Evolutionary conservation across 1,140 invertebrate genomes (phyloP), one percentile per base, ranked within the genome.

Genomic region (Drosophila setifemur): DNA sequence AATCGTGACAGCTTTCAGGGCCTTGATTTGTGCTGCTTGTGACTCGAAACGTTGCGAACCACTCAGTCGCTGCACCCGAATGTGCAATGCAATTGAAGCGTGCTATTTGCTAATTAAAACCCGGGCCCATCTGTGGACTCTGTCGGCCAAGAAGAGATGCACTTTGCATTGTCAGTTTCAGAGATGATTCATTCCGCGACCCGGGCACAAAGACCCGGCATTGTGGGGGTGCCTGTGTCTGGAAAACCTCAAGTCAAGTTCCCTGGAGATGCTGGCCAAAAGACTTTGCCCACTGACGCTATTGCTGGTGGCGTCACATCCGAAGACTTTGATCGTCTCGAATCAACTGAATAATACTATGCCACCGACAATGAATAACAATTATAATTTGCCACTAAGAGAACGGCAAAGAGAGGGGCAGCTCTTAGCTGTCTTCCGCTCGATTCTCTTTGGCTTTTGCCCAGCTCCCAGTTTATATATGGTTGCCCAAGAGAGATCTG

Each of bases 1-100:
- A 72, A 82, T 69, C 78, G 77, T 77, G 77, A 83, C 77, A 68
- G 18, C 47, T 29, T 68, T 58, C 35, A 54, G 66, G 40, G 53
- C n/a, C 37, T 31, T 45, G 35, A 43, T 57, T 40, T 40, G 28
- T 48, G 28, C 58, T 64, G 63, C 9, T 8, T n/a, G 28, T 49
- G 44, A 37, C 37, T 44, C 25, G 12, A 31, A 47, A 44, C 18
- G 44, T 21, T 21, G 35, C 33, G 11, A 44, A 52, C 74, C 42
- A 44, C 42, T 47, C 42, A 26, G 47, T 16, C 19, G 21, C 18
- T 31, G 19, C 28, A 55, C 44, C 16, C 11, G 29, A 25, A 35
- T 58, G 9, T 43, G n/a, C 35, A 25, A 5, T 49, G 43, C 49
- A 52, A 29, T 18, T 26, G 12, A 37, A 37, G 45, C 25, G 23